phyloP scores from a whole-genome alignment of 2,113 vertebrate species.

The Pluvianellus socialis region DNA sequence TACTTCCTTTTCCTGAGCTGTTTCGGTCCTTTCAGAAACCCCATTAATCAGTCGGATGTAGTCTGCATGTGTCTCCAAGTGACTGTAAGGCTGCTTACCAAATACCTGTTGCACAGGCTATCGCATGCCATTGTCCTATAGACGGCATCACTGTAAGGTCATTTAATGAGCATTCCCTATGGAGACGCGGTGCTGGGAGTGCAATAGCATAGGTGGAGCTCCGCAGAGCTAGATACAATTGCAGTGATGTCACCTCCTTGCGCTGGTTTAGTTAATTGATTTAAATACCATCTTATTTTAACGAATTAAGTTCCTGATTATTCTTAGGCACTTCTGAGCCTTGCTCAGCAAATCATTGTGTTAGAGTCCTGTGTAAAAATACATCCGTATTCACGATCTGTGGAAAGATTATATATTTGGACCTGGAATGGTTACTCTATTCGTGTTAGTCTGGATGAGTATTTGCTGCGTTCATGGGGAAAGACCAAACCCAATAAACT shows the following conservation, averaged over 20 bases:
- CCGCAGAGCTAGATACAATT: background rate
- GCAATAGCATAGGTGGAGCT: background rate
- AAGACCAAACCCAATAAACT: background rate
- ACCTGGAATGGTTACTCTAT: background rate
- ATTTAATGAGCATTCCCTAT: background rate
- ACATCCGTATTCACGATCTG: background rate
- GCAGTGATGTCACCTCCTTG: background rate
- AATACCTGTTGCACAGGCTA: background rate
- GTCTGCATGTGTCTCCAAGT: background rate
- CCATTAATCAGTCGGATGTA: background rate
- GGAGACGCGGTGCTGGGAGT: background rate
- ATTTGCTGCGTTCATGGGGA: background rate
- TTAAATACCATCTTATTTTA: background rate
- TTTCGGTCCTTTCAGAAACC: background rate
- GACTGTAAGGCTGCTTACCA: background rate
- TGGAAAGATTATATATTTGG: background rate
- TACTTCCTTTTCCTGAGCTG: background rate
- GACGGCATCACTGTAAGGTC: background rate
- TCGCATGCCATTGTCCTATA: background rate
- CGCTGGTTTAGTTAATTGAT: background rate
- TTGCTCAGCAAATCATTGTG: background rate
- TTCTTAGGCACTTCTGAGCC: background rate
- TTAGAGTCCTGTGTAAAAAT: background rate
- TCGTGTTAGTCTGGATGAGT: background rate
- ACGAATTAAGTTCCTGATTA: background rate